Conservation (phyloP, 2,113 vertebrate genomes). For the Romanogobio albipinnatus region DNA sequence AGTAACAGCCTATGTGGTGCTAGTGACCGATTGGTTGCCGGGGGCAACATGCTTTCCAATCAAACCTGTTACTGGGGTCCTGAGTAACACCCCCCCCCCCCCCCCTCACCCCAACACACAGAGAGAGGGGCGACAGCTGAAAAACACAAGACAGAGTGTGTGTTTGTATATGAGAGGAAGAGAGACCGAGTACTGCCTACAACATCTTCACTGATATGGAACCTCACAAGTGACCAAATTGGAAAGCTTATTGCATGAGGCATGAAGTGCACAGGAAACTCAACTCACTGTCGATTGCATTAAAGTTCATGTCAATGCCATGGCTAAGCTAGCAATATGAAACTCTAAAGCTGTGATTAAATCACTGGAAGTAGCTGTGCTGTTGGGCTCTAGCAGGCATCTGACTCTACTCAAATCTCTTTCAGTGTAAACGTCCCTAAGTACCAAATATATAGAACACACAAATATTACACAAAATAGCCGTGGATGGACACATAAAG, state of each 20-base stretch:
- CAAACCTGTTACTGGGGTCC: constrained; percentile 77
- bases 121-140: constrained; percentile 22
- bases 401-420: not conserved
- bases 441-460: not conserved
- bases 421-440: not conserved
- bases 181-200: not conserved
- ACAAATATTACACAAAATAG: not conserved
- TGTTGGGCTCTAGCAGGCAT: not conserved
- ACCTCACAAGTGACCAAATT: not conserved
- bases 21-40: constrained; percentile 78
- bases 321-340: not conserved
- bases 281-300: not conserved
- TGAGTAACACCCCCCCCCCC: constrained; percentile 29
- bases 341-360: not conserved
- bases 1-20: constrained; percentile 69
- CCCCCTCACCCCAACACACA: constrained; percentile 18
- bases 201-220: not conserved
- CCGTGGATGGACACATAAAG: too few relatives aligned
- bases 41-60: constrained; percentile 78
- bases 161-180: not conserved
- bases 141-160: not conserved
- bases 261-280: not conserved
- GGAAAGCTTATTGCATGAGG: not conserved
- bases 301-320: not conserved
- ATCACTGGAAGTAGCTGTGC: not conserved